Evolutionary conservation across 2,888 invertebrate genomes (phyloP).

Genomic region (Isotomurus palustris): DNA sequence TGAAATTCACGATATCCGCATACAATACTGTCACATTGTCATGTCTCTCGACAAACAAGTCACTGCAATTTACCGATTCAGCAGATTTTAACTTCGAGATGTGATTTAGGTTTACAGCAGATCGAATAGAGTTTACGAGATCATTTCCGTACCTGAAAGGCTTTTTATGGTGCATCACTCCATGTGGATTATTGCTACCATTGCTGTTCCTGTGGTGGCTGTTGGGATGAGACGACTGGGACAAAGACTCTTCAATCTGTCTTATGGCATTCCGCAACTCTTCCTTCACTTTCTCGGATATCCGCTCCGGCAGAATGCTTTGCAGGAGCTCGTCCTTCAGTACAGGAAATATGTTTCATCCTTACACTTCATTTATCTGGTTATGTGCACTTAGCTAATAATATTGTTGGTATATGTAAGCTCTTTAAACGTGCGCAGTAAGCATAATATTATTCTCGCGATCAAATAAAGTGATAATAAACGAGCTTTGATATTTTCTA

Average conservation of each 20-base stretch:
- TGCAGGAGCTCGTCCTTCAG: conserved; percentile 73
- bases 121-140: background rate
- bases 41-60: conserved; percentile 80
- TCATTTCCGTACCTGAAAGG: conserved; percentile 51
- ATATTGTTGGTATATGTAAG: too few relatives aligned
- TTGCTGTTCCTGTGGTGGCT: conserved; percentile 8
- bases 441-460: too few relatives aligned
- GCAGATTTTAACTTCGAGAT: background rate
- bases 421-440: too few relatives aligned
- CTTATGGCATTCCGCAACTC: conserved; percentile 55
- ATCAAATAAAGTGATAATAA: too few relatives aligned
- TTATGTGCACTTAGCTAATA: background rate
- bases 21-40: conserved; percentile 84
- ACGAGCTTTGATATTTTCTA: too few relatives aligned
- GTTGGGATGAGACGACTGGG: conserved; percentile 12
- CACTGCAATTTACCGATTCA: conserved; percentile 56
- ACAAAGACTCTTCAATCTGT: conserved; percentile 47
- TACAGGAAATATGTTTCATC: background rate
- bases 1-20: conserved; percentile 91
- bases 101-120: too few relatives aligned
- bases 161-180: conserved; percentile 47
- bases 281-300: conserved; percentile 61
- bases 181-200: conserved; percentile 6
- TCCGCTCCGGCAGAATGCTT: conserved; percentile 80
- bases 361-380: background rate